Percentiles rank a stretch among this genome's conserved stretches.
Evolutionary conservation across 2,888 invertebrate species (phyloP).

Genomic region (Oligia strigilis): DNA sequence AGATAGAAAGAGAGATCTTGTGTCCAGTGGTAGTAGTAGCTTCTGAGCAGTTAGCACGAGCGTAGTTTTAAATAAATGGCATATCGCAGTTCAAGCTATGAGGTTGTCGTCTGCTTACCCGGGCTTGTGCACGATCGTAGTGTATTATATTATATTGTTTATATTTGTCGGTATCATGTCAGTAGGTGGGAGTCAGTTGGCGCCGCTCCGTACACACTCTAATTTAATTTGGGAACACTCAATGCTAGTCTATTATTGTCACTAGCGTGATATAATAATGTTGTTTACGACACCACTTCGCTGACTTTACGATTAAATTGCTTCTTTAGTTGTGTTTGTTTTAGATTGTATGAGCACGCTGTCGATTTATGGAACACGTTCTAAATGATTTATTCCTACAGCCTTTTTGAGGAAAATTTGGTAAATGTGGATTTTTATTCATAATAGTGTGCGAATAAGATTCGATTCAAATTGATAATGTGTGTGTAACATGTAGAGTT

Average conservation of each 20-base stretch:
- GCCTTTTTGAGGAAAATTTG: conserved; percentile 1
- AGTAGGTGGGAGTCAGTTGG: conserved; percentile 68
- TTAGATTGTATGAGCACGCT: conserved; percentile 22
- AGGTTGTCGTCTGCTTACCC: too few relatives aligned
- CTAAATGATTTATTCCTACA: conserved; percentile 11
- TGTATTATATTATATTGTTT: conserved; percentile 54
- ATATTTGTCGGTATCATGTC: conserved; percentile 55
- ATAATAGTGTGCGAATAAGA: not conserved
- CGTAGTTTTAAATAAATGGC: conserved; percentile 4
- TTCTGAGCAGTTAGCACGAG: conserved; percentile 10
- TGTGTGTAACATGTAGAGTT: not conserved
- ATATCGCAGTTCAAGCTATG: too few relatives aligned
- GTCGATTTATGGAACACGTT: conserved; percentile 28
- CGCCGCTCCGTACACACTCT: conserved; percentile 68
- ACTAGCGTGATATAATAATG: conserved; percentile 69
- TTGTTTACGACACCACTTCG: conserved; percentile 72
- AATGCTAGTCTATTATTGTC: conserved; percentile 79
- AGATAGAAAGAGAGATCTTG: conserved; percentile 6
- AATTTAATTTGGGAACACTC: conserved; percentile 77
- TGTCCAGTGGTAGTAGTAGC: not conserved
- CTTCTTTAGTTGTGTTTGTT: conserved; percentile 40
- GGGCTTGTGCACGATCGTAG: conserved; percentile 12
- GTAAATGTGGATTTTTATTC: conserved; percentile 14
- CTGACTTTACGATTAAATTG: conserved; percentile 68
- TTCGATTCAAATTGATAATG: not conserved